phyloP scores from a whole-genome alignment of 2,888 invertebrate species.

The Drosophila neotestacea region DNA sequence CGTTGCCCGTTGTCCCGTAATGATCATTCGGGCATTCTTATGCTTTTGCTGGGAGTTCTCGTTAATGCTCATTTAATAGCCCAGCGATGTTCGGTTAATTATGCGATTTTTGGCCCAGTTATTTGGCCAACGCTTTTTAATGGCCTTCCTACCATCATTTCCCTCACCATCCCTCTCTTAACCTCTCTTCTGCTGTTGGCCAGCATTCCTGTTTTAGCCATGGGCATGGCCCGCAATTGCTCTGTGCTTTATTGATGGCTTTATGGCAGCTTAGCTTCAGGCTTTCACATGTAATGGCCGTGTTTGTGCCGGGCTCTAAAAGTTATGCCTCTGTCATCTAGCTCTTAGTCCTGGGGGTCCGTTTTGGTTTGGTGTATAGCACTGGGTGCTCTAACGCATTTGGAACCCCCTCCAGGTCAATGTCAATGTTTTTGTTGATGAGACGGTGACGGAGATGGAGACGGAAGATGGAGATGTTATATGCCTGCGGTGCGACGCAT shows the following conservation, averaged over 20 bases:
- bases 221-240: slow-evolving; percentile 27
- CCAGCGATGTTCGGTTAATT: slow-evolving; percentile 66
- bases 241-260: slow-evolving; percentile 74
- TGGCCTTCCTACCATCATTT: slow-evolving; percentile 29
- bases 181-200: background rate
- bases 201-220: slow-evolving; percentile 17
- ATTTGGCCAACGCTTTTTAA: slow-evolving; percentile 68
- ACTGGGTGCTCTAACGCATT: slow-evolving; percentile 19
- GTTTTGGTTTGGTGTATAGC: background rate
- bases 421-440: slow-evolving; percentile 45
- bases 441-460: background rate
- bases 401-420: slow-evolving; percentile 24
- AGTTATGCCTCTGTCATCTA: slow-evolving; percentile 62
- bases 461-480: slow-evolving; percentile 16
- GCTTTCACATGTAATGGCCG: slow-evolving; percentile 75
- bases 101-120: slow-evolving; percentile 74
- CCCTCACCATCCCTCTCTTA: no score
- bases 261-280: slow-evolving; percentile 55
- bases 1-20: slow-evolving; percentile 26
- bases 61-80: slow-evolving; percentile 70
- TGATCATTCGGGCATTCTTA: slow-evolving; percentile 35
- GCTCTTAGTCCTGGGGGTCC: background rate
- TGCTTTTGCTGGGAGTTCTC: slow-evolving; percentile 3
- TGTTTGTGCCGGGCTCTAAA: slow-evolving; percentile 69
- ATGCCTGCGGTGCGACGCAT: slow-evolving; percentile 46